A percentile compares a stretch with the other conserved stretches of the same genome.
phyloP scores from a whole-genome alignment of 2,797 vertebrate genomes.

The Furcifer pardalis region DNA sequence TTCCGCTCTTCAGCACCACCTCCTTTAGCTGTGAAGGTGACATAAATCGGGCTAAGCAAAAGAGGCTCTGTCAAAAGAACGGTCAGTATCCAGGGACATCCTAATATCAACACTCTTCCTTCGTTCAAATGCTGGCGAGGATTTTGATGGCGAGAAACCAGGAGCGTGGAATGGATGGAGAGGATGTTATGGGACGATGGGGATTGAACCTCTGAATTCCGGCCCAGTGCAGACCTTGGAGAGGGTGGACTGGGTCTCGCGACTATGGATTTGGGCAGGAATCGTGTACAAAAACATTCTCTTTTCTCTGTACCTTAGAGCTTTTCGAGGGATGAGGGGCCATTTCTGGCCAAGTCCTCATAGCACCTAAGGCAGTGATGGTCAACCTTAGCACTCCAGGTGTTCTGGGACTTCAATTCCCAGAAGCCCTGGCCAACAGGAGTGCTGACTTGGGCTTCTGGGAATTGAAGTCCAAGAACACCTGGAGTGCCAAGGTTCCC shows the following conservation, averaged over 20 bases:
- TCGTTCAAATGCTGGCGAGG: neutral
- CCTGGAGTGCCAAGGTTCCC: too few species aligned
- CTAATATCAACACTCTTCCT: neutral
- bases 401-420: too few species aligned
- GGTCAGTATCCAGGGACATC: neutral
- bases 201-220: too few species aligned
- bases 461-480: too few species aligned
- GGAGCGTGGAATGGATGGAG: neutral
- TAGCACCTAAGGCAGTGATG: neutral
- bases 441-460: too few species aligned
- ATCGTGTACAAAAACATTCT: too few species aligned
- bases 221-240: too few species aligned
- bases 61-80: neutral
- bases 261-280: too few species aligned
- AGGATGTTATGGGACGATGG: too few species aligned
- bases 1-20: conserved; percentile 96
- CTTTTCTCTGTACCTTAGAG: neutral
- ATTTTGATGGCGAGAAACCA: neutral
- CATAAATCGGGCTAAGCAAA: rapidly evolving
- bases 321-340: neutral
- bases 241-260: too few species aligned
- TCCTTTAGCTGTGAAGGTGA: conserved; percentile 87
- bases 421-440: too few species aligned
- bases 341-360: neutral
- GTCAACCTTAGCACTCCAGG: too few species aligned